These are phyloP conservation scores for Himalopsyche anomala DNA, from an alignment of 2,888 invertebrate genomes.

Conservation along the genomic window DNA sequence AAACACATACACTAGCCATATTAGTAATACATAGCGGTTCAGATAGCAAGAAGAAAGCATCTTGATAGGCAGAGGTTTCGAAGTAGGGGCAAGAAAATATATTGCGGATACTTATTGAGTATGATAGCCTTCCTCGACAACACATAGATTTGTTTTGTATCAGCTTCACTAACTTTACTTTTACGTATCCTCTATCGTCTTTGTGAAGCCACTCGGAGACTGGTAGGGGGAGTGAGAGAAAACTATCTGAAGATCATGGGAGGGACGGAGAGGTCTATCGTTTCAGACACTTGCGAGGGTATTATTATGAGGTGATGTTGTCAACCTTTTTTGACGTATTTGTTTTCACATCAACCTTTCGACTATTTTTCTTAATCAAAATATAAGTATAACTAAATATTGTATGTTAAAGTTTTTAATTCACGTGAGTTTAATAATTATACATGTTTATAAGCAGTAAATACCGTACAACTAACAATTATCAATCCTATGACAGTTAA, in stretches of 20 bases:
- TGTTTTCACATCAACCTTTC: too few relatives aligned
- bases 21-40: not conserved
- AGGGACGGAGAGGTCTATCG: constrained; percentile 67
- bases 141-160: constrained; percentile 60
- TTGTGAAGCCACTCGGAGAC: constrained; percentile 37
- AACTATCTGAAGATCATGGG: constrained; percentile 59
- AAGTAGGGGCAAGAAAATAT: constrained; percentile 46
- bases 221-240: constrained; percentile 60
- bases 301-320: constrained; percentile 58
- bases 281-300: constrained; percentile 16
- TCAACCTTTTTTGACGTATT: constrained; percentile 71
- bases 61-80: not conserved
- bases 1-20: too few relatives aligned
- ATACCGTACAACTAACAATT: too few relatives aligned
- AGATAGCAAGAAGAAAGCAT: not conserved
- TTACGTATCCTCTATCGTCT: constrained; percentile 39
- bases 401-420: too few relatives aligned
- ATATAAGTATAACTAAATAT: too few relatives aligned
- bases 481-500: too few relatives aligned
- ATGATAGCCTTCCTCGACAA: constrained; percentile 55
- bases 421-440: too few relatives aligned
- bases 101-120: constrained; percentile 55
- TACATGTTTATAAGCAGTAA: too few relatives aligned
- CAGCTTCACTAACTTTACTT: constrained; percentile 55
- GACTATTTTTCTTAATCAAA: too few relatives aligned